Evolutionary conservation across 1,140 invertebrate species (phyloP).

Genomic region (Pectinophora gossypiella): DNA sequence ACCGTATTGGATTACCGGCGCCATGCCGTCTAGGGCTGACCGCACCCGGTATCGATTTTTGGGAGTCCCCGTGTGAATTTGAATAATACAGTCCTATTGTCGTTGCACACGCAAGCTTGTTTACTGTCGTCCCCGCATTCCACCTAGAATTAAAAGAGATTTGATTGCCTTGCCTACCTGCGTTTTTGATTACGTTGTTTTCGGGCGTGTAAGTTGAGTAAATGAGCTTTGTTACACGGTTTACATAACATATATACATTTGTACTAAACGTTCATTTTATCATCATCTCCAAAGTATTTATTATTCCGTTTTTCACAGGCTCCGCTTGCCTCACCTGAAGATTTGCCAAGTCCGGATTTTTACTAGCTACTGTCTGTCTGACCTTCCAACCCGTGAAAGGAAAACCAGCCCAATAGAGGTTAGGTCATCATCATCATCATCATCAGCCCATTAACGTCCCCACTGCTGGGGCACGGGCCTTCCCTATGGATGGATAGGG

Average conservation of each 20-base stretch:
- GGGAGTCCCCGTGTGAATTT: constrained; percentile 16
- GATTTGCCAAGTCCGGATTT: no score
- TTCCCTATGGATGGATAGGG: no score
- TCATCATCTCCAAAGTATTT: no score
- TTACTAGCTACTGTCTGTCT: no score
- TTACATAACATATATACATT: background rate
- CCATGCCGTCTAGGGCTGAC: constrained; percentile 48
- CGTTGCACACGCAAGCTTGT: constrained; percentile 17
- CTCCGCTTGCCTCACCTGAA: no score
- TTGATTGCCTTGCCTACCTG: background rate
- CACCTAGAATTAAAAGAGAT: background rate
- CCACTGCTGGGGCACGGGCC: no score
- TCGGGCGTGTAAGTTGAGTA: no score
- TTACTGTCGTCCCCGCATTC: background rate
- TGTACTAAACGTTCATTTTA: background rate
- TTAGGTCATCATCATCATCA: no score
- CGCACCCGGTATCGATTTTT: constrained; percentile 28
- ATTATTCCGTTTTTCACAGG: no score
- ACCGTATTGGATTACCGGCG: constrained; percentile 47
- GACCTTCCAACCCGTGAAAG: no score
- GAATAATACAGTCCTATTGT: constrained; percentile 16
- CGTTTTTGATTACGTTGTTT: background rate
- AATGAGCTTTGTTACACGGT: background rate
- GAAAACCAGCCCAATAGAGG: no score
- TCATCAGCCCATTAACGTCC: no score